Conservation (phyloP, 2,888 invertebrate genomes). For the Pantelozetes paolii region DNA sequence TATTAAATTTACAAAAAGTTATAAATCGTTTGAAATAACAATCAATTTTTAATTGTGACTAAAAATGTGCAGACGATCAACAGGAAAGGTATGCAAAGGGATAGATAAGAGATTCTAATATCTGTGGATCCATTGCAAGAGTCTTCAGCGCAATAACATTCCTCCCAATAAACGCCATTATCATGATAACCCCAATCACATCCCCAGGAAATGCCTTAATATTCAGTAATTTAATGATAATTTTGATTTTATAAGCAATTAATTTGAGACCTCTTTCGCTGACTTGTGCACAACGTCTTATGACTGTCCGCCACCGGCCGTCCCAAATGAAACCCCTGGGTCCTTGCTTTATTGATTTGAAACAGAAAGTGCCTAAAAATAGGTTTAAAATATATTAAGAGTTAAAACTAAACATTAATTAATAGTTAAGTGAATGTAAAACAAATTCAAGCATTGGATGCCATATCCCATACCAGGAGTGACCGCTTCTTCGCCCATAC, state of each 20-base stretch:
- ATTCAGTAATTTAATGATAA: not conserved
- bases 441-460: not conserved
- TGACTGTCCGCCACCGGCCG: conserved; percentile 86
- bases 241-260: conserved; percentile 1
- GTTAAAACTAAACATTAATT: no score
- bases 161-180: conserved; percentile 93
- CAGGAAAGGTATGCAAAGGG: not conserved
- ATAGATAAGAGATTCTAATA: not conserved
- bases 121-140: conserved; percentile 62
- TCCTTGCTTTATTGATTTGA: conserved; percentile 88
- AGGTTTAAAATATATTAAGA: no score
- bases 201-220: conserved; percentile 64
- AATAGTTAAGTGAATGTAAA: no score
- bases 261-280: conserved; percentile 58
- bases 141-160: conserved; percentile 89
- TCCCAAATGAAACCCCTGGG: conserved; percentile 94
- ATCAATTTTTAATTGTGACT: conserved; percentile 25
- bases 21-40: no score
- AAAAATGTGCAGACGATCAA: not conserved
- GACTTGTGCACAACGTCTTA: conserved; percentile 80
- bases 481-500: conserved; percentile 86
- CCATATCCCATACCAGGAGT: conserved; percentile 87
- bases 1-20: no score
- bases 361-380: conserved; percentile 70
- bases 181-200: conserved; percentile 92